These are phyloP conservation scores for Pygoscelis antarcticus DNA, from an alignment of 2,113 vertebrate species.

Conservation along the genomic window DNA sequence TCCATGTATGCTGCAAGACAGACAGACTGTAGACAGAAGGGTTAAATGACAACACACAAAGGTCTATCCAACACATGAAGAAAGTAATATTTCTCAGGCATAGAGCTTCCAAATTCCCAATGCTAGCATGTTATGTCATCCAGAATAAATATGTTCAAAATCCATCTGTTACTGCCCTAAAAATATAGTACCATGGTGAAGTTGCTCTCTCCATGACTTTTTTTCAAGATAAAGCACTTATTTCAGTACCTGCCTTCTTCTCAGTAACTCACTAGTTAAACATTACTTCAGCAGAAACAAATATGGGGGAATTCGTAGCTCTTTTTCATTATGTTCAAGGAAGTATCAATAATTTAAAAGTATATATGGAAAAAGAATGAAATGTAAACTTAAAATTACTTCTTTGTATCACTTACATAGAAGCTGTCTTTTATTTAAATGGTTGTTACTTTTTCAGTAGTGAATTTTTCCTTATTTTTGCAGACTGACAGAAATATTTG, in stretches of 20 bases:
- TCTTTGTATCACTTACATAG: background rate
- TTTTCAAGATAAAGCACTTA: background rate
- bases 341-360: background rate
- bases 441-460: background rate
- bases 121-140: background rate
- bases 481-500: background rate
- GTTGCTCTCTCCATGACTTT: background rate
- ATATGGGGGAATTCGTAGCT: background rate
- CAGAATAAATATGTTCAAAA: background rate
- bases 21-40: background rate
- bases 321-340: background rate
- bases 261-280: background rate
- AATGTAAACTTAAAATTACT: background rate
- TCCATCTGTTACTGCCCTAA: background rate
- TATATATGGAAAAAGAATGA: background rate
- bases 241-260: background rate
- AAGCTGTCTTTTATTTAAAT: background rate
- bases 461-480: background rate
- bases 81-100: background rate
- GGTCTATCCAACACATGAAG: background rate
- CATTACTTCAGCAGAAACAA: background rate
- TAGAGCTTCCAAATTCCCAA: background rate
- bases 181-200: background rate
- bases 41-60: background rate
- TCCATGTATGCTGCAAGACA: background rate